These are phyloP conservation scores for Elephas maximus DNA, from an alignment of 2,113 vertebrate species.

Conservation along the genomic window DNA sequence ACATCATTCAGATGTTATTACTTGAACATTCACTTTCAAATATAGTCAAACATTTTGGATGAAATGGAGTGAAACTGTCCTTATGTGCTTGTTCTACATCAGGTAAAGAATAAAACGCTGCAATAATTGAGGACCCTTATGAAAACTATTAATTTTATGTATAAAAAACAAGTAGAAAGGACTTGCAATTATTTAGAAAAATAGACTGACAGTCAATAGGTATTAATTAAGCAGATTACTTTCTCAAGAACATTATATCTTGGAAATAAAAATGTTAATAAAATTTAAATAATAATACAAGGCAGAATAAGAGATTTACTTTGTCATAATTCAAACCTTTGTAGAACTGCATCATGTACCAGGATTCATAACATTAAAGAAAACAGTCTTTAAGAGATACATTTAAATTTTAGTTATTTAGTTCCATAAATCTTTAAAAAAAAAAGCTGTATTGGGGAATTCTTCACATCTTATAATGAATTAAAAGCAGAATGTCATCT, in stretches of 20 bases:
- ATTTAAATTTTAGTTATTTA: conserved; percentile 17
- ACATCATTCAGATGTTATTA: conserved; percentile 25
- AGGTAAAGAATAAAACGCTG: not conserved
- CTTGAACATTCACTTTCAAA: not conserved
- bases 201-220: not conserved
- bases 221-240: not conserved
- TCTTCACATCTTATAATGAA: conserved; percentile 9
- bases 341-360: not conserved
- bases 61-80: conserved; percentile 25
- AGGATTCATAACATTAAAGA: conserved; percentile 10
- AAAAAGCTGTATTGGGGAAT: not conserved
- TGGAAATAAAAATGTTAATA: conserved; percentile 3
- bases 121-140: not conserved
- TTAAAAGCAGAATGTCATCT: not conserved
- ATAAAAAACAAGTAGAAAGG: conserved; percentile 22
- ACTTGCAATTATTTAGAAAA: conserved; percentile 45
- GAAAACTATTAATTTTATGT: conserved; percentile 42
- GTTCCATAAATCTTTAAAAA: not conserved
- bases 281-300: conserved; percentile 40
- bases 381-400: not conserved
- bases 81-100: not conserved
- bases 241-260: conserved; percentile 13
- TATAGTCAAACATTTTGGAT: conserved; percentile 17
- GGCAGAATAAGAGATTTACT: conserved; percentile 3
- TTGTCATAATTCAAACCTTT: conserved; percentile 25